Evolutionary conservation across 2,888 invertebrate genomes (phyloP), one percentile per base, ranked within the genome.

Genomic region (Dendrolimus houi): DNA sequence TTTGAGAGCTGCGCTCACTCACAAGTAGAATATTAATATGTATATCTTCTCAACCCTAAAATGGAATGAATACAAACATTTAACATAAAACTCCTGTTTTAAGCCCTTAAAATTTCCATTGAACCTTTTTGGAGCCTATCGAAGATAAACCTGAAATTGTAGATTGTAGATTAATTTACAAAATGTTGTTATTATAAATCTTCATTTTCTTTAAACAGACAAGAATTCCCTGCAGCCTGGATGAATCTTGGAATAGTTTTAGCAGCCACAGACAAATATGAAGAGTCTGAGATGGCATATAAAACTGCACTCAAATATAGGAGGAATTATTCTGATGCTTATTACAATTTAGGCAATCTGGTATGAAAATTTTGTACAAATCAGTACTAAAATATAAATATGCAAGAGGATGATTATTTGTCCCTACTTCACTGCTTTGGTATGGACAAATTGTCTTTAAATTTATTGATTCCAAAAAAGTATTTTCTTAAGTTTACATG

Each of bases 201-300:
- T 29, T 29, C 3, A 29, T 29, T 29, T 3, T 29, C 3, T 29
- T 29, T 29, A 29, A 66, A 54, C 77, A 96, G 96, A 70, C 91
- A 94, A 47, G 95, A 96, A 77, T 99, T 98, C 87, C 96, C 98
- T 1, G 96, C 98, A 0, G 99, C 98, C 0, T 99, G 98, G 98
- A 99, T 99, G 98, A 99, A 99, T 86, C 91, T 99, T 57, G 99
- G 98, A 13, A 98, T 99, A 67, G 96, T 98, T 42, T 92, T 97
- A 64, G 95, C 97, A 0, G 93, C 94, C 52, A 88, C 94, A 56
- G 93, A 94, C 65, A 93, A 94, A 60, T 93, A 93, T 62, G 79
- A 92, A 2, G 94, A 95, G 72, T 95, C 98, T 0, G 93, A 96
- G 72, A 75, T 79, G 14, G 96, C 97, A 68, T 99, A 98, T 77